Evolutionary conservation across 2,888 invertebrate species (phyloP).

Genomic region (Unio pictorum): DNA sequence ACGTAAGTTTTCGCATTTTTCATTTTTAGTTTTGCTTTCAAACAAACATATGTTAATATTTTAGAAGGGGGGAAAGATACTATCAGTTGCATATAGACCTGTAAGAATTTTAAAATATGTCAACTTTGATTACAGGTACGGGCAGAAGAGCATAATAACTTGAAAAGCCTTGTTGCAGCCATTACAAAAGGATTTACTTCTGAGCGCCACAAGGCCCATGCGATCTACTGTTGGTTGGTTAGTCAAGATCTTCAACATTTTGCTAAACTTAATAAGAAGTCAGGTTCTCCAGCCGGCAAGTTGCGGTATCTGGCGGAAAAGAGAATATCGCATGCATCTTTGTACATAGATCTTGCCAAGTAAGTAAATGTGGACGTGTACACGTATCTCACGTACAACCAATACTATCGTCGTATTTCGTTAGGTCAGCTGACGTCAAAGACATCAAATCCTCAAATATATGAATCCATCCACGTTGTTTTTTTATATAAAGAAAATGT

Average conservation of each 20-base stretch:
- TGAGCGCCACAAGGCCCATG: conserved; percentile 50
- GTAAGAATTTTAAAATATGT: too few species aligned
- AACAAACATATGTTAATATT: too few species aligned
- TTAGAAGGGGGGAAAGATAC: too few species aligned
- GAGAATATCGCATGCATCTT: conserved; percentile 35
- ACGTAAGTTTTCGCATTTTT: too few species aligned
- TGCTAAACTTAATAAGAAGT: conserved; percentile 34
- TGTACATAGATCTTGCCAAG: conserved; percentile 57
- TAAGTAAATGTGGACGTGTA: conserved; percentile 17
- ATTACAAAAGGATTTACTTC: conserved; percentile 48
- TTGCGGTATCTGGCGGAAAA: conserved; percentile 48
- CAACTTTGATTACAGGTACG: conserved; percentile 39
- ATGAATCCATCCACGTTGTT: too few species aligned
- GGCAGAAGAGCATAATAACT: conserved; percentile 46
- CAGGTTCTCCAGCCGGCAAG: conserved; percentile 41
- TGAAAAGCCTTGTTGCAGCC: conserved; percentile 52
- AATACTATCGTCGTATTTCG: too few species aligned
- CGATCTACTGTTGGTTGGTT: conserved; percentile 57
- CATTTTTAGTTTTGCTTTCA: too few species aligned
- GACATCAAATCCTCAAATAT: too few species aligned
- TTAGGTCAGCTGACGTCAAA: too few species aligned
- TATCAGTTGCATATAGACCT: too few species aligned
- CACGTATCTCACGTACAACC: background rate
- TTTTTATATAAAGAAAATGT: too few species aligned
- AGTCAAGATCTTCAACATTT: conserved; percentile 44